Conservation (phyloP, 2,797 vertebrate genomes). For the Pantherophis alleghaniensis region DNA sequence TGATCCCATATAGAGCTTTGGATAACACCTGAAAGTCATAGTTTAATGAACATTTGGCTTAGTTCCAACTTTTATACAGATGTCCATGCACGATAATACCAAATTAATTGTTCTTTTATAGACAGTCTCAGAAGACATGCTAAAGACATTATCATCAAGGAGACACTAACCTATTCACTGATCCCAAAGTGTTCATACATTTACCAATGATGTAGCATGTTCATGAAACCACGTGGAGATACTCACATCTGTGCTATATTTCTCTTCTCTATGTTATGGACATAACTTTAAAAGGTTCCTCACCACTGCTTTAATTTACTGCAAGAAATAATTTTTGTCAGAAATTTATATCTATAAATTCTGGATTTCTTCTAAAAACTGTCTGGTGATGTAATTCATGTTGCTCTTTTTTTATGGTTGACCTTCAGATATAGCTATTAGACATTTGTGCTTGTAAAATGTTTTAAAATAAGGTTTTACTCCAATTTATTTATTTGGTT, state of each 20-base stretch:
- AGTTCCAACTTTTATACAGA: not conserved
- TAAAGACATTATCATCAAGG: not conserved
- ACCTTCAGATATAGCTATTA: not conserved
- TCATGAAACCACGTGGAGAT: not conserved
- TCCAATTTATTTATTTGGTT: not conserved
- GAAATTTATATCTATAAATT: not conserved
- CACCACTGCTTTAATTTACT: not conserved
- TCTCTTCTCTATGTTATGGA: not conserved
- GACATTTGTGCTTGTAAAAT: not conserved
- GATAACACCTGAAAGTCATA: slow-evolving; percentile 26
- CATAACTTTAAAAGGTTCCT: not conserved
- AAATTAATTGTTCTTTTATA: not conserved
- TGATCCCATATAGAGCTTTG: slow-evolving; percentile 3
- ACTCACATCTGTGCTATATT: not conserved
- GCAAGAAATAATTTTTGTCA: not conserved
- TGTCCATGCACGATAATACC: slow-evolving; percentile 20
- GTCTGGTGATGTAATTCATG: not conserved
- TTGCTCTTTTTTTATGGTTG: not conserved
- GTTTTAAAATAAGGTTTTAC: not conserved
- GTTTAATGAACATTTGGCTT: slow-evolving; percentile 13
- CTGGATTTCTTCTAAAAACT: slow-evolving; percentile 4
- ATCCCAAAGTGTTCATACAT: not conserved
- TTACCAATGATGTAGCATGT: slow-evolving; percentile 1
- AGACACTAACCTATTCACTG: slow-evolving; percentile 10
- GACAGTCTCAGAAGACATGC: not conserved